Base-by-base conservation (phyloP, 2,797 vertebrate genomes). In the Falco columbarius region DNA sequence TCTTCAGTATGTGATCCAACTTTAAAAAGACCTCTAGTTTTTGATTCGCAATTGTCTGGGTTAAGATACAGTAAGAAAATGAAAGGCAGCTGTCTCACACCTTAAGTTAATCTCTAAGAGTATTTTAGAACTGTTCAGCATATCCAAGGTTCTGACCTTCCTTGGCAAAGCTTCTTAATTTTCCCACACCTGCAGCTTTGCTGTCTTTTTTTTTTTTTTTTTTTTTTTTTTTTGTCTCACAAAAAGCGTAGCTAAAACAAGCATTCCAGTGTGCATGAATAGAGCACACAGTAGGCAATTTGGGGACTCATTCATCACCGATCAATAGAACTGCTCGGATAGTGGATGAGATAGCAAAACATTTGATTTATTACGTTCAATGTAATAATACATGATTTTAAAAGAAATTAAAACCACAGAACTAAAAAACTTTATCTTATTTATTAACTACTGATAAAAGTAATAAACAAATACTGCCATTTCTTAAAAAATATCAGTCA, bases 361-460 rank as follows among this genome's bases (percentile, higher is more conserved):
- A 65, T 95, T 96, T 93, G 94, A 93, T 95, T 89, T 88, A 93
- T 70, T 92, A 85, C 4, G 2, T 46, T 55, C 81, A 52, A 6
- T 72, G 72, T n/a, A 47, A 85, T 80, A 93, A 93, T 29, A 30
- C 55, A 26, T 71, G 76, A 81, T 87, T 92, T 96, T 82, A 74
- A 62, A 85, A 93, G 75, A 89, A 95, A 96, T 97, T 82, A 81
- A 94, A 94, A 38, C 30, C 44, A 85, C 63, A 63, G 76, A 81
- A 30, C 66, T 81, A 81, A 93, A 95, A 90, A 70, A 36, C 51
- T 89, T 67, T 85, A 93, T 85, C 93, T 76, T 75, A 72, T 93
- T 95, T 95, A 77, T 93, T 90, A 71, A 23, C 42, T 11, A 47
- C 21, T 36, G 55, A 68, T 81, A 76, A 70, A 73, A 93, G 66